A percentile compares a stretch with the other conserved stretches of the same genome.
These are phyloP conservation scores for Watersipora subatra DNA, from an alignment of 1,140 invertebrate species.

Conservation along the genomic window DNA sequence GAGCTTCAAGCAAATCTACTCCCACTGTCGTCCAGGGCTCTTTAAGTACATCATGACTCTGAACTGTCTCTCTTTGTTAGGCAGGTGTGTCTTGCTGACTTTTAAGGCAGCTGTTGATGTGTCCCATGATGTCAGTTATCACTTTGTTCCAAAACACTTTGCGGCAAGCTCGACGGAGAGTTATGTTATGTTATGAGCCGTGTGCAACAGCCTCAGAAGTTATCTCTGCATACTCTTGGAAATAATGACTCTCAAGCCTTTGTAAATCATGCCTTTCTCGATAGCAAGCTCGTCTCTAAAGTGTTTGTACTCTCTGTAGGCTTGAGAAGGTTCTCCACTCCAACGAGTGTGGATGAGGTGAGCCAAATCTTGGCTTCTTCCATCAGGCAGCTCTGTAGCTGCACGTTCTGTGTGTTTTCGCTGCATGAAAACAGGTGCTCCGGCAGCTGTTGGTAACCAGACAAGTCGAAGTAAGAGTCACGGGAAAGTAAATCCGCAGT, in stretches of 20 bases:
- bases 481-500: conserved; percentile 25
- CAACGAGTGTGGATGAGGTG: conserved; percentile 9
- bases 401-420: background rate
- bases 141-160: conserved; percentile 23
- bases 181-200: conserved; percentile 22
- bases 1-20: too few relatives aligned
- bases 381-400: background rate
- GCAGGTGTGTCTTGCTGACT: too few relatives aligned
- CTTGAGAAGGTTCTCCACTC: conserved; percentile 1
- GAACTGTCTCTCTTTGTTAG: conserved; percentile 11
- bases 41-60: conserved; percentile 13
- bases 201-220: too few relatives aligned
- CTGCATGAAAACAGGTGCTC: background rate
- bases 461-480: conserved; percentile 6
- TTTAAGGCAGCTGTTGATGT: too few relatives aligned
- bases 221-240: too few relatives aligned
- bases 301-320: conserved; percentile 9
- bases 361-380: background rate
- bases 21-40: too few relatives aligned
- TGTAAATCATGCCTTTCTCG: conserved; percentile 21
- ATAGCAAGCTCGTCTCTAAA: conserved; percentile 17
- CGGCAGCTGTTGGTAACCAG: background rate
- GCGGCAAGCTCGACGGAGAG: conserved; percentile 14
- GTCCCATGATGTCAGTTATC: too few relatives aligned
- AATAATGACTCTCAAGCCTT: too few relatives aligned